A percentile compares a stretch with the other conserved stretches of the same genome.
These are phyloP conservation scores for Tiliacea citrago DNA, from an alignment of 2,888 invertebrate genomes.

Conservation along the genomic window DNA sequence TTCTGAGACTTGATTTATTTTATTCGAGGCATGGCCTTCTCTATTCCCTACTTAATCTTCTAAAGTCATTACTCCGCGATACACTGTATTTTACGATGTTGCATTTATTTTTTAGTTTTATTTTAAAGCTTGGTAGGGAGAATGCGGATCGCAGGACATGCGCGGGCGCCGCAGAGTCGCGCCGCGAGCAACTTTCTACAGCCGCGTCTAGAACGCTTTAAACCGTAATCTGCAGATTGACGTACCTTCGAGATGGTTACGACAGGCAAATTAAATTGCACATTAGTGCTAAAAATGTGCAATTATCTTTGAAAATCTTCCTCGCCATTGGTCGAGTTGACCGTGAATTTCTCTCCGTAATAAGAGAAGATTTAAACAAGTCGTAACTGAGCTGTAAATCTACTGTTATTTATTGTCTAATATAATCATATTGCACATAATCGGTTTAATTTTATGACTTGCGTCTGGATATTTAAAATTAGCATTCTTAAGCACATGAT, in stretches of 20 bases:
- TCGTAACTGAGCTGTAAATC: constrained; percentile 22
- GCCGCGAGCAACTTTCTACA: constrained; percentile 90
- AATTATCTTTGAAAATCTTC: constrained; percentile 72
- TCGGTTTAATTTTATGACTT: constrained; percentile 31
- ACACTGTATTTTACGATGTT: constrained; percentile 84
- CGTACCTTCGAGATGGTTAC: constrained; percentile 87
- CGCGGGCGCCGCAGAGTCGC: constrained; percentile 89
- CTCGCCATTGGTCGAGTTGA: constrained; percentile 62
- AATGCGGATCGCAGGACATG: constrained; percentile 89
- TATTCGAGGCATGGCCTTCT: constrained; percentile 67
- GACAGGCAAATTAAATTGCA: constrained; percentile 87
- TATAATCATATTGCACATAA: constrained; percentile 27
- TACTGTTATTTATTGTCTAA: constrained; percentile 35
- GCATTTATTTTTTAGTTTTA: constrained; percentile 83
- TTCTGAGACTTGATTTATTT: constrained; percentile 61
- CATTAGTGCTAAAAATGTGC: constrained; percentile 82
- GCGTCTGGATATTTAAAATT: constrained; percentile 16
- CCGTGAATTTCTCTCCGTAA: constrained; percentile 63
- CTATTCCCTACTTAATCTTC: constrained; percentile 80
- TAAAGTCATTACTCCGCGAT: constrained; percentile 76
- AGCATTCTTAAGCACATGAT: constrained; percentile 17
- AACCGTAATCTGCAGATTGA: constrained; percentile 90
- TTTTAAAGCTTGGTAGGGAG: constrained; percentile 85
- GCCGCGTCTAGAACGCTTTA: constrained; percentile 89
- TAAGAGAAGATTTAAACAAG: constrained; percentile 38